Conservation (phyloP, 2,888 invertebrate genomes). For the Dolichomitus sp. region DNA sequence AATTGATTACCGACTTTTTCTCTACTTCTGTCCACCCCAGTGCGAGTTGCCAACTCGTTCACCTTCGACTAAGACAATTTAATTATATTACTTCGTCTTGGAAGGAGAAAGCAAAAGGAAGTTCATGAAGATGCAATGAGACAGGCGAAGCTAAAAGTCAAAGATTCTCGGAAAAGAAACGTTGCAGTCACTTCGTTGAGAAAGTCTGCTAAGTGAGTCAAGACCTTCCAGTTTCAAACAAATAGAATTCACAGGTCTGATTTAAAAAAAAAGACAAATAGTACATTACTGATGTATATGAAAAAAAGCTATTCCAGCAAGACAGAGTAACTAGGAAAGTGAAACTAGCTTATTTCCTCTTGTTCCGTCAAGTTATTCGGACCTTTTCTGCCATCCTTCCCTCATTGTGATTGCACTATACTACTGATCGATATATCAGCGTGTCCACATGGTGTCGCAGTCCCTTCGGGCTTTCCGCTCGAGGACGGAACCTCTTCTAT, state of each 20-base stretch:
- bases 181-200: not conserved
- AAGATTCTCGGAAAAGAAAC: not conserved
- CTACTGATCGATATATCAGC: constrained; percentile 1
- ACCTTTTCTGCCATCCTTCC: not conserved
- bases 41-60: constrained; percentile 35
- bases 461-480: not conserved
- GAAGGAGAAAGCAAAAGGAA: constrained; percentile 3
- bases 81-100: constrained; percentile 28
- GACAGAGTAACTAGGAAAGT: not conserved
- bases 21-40: constrained; percentile 4
- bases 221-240: not conserved
- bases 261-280: not conserved
- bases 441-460: not conserved
- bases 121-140: not conserved
- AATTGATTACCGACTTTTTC: constrained; percentile 47
- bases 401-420: not conserved
- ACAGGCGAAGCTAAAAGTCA: not conserved
- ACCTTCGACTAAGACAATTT: constrained; percentile 42
- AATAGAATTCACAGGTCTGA: not conserved
- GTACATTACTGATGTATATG: not conserved
- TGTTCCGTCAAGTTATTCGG: not conserved
- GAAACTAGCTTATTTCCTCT: not conserved
- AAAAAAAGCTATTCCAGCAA: not conserved
- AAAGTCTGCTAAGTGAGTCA: not conserved
- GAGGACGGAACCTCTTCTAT: not conserved